Percentiles rank a stretch among this genome's conserved stretches.
These are phyloP conservation scores for Heteromormyrus szaboi DNA, from an alignment of 2,797 vertebrate genomes.

Conservation along the genomic window DNA sequence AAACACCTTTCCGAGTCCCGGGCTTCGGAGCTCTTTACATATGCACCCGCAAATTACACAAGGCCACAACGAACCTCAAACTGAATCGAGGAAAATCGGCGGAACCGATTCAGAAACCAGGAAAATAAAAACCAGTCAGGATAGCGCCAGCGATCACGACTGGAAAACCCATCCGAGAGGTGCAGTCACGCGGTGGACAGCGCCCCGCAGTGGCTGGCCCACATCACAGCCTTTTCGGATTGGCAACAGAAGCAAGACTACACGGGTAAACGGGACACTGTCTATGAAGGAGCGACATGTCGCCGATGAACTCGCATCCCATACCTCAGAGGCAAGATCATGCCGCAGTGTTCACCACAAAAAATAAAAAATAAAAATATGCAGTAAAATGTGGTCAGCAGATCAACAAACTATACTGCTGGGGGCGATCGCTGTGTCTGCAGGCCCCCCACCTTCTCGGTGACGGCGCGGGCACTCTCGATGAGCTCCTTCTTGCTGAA, in stretches of 20 bases:
- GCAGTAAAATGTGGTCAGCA: not conserved
- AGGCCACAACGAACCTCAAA: conserved; percentile 37
- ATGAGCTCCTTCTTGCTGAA: conserved; percentile 94
- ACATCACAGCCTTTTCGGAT: not conserved
- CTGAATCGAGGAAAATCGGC: conserved; percentile 32
- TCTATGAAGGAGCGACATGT: not conserved
- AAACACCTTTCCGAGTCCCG: conserved; percentile 31
- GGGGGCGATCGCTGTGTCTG: not conserved
- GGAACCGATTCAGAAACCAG: not conserved
- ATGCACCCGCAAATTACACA: conserved; percentile 42
- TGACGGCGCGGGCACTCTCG: conserved; percentile 87
- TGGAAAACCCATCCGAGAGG: not conserved
- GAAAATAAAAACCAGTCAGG: conserved; percentile 26
- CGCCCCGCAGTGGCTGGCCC: not conserved
- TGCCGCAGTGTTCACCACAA: not conserved
- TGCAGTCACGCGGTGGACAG: not conserved
- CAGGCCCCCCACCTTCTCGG: conserved; percentile 77
- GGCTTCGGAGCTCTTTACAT: conserved; percentile 30
- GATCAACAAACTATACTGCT: not conserved
- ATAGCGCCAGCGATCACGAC: not conserved
- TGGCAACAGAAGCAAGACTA: not conserved
- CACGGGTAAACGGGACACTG: not conserved
- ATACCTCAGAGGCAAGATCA: not conserved
- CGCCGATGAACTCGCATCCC: not conserved
- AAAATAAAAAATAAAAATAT: not conserved